These are phyloP conservation scores for Drosophila suboccidentalis DNA, from an alignment of 2,888 invertebrate species.

Conservation along the genomic window DNA sequence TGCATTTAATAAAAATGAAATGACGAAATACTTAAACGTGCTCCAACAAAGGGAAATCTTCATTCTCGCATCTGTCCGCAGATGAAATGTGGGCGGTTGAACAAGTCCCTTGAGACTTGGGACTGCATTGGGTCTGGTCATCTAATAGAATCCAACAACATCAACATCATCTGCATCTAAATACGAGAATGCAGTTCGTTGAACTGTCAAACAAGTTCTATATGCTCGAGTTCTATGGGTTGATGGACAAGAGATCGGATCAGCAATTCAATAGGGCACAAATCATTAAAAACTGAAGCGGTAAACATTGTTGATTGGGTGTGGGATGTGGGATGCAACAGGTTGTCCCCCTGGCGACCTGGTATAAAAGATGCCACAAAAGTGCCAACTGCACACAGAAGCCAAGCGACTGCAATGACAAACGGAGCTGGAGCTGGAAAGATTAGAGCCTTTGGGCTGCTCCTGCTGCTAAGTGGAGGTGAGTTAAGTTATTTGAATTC, in stretches of 20 bases:
- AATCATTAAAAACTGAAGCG: slow-evolving; percentile 33
- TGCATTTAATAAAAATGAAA: neutral
- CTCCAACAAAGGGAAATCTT: slow-evolving; percentile 8
- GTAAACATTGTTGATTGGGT: slow-evolving; percentile 50
- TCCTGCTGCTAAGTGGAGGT: slow-evolving; percentile 43
- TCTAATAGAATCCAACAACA: neutral
- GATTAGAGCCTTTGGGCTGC: slow-evolving; percentile 8
- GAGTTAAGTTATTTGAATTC: slow-evolving; percentile 6
- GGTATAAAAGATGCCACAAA: slow-evolving; percentile 61
- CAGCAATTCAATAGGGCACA: slow-evolving; percentile 36
- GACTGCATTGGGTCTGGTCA: slow-evolving; percentile 13
- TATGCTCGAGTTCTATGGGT: slow-evolving; percentile 48
- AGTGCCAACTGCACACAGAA: slow-evolving; percentile 51
- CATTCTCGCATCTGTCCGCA: neutral
- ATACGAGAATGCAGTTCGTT: slow-evolving; percentile 32
- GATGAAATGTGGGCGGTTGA: slow-evolving; percentile 26
- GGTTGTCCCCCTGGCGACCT: slow-evolving; percentile 17
- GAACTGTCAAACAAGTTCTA: slow-evolving; percentile 53
- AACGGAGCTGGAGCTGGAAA: slow-evolving; percentile 34
- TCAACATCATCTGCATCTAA: slow-evolving; percentile 10
- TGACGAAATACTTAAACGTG: neutral
- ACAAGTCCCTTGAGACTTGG: slow-evolving; percentile 3
- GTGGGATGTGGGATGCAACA: slow-evolving; percentile 51
- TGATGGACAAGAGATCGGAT: slow-evolving; percentile 55
- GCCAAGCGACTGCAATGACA: slow-evolving; percentile 57